Conservation (phyloP, 2,888 invertebrate genomes). For the Yponomeuta sedellus region DNA sequence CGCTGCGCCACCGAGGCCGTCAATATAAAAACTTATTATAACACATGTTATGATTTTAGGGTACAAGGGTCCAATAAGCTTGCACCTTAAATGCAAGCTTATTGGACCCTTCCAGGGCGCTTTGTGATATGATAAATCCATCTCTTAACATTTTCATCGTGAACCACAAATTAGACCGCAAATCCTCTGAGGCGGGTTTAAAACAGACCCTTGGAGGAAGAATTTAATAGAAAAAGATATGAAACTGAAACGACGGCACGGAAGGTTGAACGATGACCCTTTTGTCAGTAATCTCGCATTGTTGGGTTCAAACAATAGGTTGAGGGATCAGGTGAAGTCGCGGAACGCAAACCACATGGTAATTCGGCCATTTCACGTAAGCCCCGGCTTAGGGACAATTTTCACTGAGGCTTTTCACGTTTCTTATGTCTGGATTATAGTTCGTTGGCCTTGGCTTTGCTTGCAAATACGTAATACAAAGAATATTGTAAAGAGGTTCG, state of each 20-base stretch:
- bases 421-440: neutral
- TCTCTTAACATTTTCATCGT: neutral
- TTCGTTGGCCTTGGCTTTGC: too few species aligned
- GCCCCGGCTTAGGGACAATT: neutral
- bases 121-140: neutral
- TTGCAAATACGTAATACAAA: too few species aligned
- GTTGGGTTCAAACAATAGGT: slow-evolving; percentile 6
- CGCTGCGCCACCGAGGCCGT: too few species aligned
- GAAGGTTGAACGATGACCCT: neutral
- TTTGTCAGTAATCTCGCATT: slow-evolving; percentile 1
- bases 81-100: too few species aligned
- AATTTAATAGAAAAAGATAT: neutral
- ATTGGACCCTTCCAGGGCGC: too few species aligned
- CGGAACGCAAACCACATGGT: neutral
- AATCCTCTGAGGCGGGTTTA: neutral
- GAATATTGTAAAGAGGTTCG: too few species aligned
- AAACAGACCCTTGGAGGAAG: neutral
- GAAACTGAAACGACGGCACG: neutral
- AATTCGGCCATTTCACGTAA: neutral
- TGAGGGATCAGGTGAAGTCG: neutral
- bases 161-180: neutral
- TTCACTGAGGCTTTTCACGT: neutral
- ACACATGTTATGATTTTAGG: too few species aligned
- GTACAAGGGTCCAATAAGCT: too few species aligned
- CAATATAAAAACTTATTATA: too few species aligned